A percentile compares a stretch with the other conserved stretches of the same genome.
Evolutionary conservation across 2,797 vertebrate genomes (phyloP).

Genomic region (Trematomus bernacchii): DNA sequence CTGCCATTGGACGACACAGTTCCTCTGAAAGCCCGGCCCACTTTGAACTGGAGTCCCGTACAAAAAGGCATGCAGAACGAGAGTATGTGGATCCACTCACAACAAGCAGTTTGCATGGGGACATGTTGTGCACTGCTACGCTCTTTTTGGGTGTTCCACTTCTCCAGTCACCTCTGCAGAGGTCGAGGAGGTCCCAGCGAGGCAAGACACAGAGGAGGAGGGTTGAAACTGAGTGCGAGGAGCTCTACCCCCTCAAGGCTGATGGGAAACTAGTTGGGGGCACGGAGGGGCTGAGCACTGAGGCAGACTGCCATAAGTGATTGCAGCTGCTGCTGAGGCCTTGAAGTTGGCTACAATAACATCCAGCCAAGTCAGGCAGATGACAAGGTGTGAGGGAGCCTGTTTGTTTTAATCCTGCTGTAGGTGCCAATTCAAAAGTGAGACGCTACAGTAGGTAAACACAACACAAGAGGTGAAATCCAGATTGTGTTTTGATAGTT

Average conservation of each 20-base stretch:
- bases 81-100: slow-evolving; percentile 63
- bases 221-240: slow-evolving; percentile 77
- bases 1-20: slow-evolving; percentile 76
- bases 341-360: slow-evolving; percentile 88
- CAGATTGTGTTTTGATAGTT: not conserved
- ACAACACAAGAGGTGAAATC: slow-evolving; percentile 28
- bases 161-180: slow-evolving; percentile 74
- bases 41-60: slow-evolving; percentile 62
- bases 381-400: slow-evolving; percentile 82
- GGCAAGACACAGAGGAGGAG: slow-evolving; percentile 71
- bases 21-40: slow-evolving; percentile 73
- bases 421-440: slow-evolving; percentile 63
- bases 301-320: slow-evolving; percentile 83
- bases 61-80: slow-evolving; percentile 67
- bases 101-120: slow-evolving; percentile 48
- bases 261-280: slow-evolving; percentile 82
- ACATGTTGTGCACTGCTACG: slow-evolving; percentile 41
- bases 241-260: slow-evolving; percentile 78
- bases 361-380: slow-evolving; percentile 83
- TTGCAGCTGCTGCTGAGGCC: slow-evolving; percentile 86
- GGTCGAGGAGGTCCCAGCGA: slow-evolving; percentile 70
- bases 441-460: slow-evolving; percentile 45
- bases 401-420: slow-evolving; percentile 77
- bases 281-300: slow-evolving; percentile 73
- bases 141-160: slow-evolving; percentile 54